phyloP scores from a whole-genome alignment of 2,888 invertebrate genomes.

The Melanargia galathea region DNA sequence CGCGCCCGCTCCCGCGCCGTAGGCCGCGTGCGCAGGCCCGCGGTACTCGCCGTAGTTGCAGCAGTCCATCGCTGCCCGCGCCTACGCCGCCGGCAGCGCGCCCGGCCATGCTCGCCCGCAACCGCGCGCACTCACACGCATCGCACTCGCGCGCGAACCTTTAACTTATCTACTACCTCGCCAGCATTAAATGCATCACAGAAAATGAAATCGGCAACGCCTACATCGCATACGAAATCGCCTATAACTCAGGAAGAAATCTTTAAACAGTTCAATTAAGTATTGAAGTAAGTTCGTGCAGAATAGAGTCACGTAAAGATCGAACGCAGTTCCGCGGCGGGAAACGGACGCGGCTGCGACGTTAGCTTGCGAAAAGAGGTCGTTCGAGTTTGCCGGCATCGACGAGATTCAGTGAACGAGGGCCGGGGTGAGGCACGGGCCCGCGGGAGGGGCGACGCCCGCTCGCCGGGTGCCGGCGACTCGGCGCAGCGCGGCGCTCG shows the following conservation, averaged over 20 bases:
- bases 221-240: conserved; percentile 23
- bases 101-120: conserved; percentile 60
- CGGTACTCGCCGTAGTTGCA: conserved; percentile 80
- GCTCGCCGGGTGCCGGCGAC: conserved; percentile 65
- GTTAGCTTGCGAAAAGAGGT: conserved; percentile 80
- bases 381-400: conserved; percentile 79
- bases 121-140: conserved; percentile 58
- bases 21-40: conserved; percentile 60
- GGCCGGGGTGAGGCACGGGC: conserved; percentile 42
- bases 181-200: conserved; percentile 36
- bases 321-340: conserved; percentile 76
- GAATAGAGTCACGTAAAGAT: conserved; percentile 47
- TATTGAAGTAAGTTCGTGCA: conserved; percentile 32
- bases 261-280: conserved; percentile 18
- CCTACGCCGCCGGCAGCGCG: conserved; percentile 66
- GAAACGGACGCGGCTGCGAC: conserved; percentile 74
- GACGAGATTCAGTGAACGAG: conserved; percentile 59
- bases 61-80: conserved; percentile 70
- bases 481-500: conserved; percentile 81
- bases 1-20: conserved; percentile 60
- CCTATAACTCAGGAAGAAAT: conserved; percentile 10
- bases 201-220: conserved; percentile 15
- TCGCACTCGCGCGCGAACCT: conserved; percentile 47
- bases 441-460: conserved; percentile 55
- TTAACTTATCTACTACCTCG: conserved; percentile 32